These are phyloP conservation scores for Palythoa heliodiscus DNA, from an alignment of 92 coral and sea anemone species.

Conservation along the genomic window DNA sequence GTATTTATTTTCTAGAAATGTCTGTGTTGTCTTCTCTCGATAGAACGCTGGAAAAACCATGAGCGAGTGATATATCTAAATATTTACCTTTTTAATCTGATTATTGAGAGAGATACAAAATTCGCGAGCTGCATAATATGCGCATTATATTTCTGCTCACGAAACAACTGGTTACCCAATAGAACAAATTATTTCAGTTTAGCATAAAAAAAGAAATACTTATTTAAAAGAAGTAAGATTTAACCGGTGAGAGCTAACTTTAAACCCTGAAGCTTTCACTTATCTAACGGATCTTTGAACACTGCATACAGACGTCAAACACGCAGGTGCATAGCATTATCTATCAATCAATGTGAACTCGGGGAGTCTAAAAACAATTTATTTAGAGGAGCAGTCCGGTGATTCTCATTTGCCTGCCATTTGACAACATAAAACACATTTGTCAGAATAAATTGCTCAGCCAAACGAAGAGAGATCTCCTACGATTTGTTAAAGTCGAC, in stretches of 20 bases:
- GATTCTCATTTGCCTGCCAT: constrained; percentile 33
- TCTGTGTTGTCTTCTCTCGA: background rate
- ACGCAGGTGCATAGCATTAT: constrained; percentile 16
- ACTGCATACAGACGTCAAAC: background rate
- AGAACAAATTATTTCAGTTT: background rate
- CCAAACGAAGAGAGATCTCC: constrained; percentile 9
- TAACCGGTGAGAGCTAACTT: background rate
- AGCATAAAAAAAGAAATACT: background rate
- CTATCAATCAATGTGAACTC: constrained; percentile 33
- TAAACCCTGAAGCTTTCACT: background rate
- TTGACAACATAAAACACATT: constrained; percentile 13
- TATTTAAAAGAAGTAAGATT: background rate
- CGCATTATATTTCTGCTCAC: background rate
- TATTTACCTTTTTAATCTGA: constrained; percentile 41
- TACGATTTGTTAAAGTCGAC: constrained; percentile 1
- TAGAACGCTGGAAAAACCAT: constrained; percentile 14
- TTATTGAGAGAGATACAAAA: constrained; percentile 44
- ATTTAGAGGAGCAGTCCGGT: constrained; percentile 23
- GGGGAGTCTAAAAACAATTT: constrained; percentile 44
- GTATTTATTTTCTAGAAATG: background rate
- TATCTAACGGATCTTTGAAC: constrained; percentile 43
- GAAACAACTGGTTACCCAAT: background rate
- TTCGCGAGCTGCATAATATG: constrained; percentile 21
- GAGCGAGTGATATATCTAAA: constrained; percentile 19
- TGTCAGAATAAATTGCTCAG: background rate